These are phyloP conservation scores for Sebastes baramenuke DNA, from an alignment of 2,797 vertebrate genomes.

Conservation along the genomic window DNA sequence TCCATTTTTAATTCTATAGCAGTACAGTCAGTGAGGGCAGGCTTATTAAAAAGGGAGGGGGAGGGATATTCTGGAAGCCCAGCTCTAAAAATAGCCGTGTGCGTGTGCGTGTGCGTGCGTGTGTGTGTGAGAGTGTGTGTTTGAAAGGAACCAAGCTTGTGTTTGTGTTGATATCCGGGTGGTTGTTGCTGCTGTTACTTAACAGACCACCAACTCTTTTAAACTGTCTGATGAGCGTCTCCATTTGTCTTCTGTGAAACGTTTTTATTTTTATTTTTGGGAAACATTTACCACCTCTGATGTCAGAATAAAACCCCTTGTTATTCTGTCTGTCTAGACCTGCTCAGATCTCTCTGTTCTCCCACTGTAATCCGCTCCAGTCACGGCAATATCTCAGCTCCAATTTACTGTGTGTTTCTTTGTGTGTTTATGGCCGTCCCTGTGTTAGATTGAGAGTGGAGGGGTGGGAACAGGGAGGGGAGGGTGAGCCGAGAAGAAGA, in stretches of 20 bases:
- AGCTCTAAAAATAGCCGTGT: constrained; percentile 62
- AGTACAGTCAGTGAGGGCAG: constrained; percentile 39
- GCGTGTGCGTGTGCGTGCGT: background rate
- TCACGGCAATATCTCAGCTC: constrained; percentile 20
- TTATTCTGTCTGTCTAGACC: constrained; percentile 10
- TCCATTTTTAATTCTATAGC: constrained; percentile 45
- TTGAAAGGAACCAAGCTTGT: background rate
- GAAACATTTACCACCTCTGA: background rate
- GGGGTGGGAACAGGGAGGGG: background rate
- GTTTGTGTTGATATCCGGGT: background rate
- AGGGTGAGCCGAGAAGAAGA: background rate
- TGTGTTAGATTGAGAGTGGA: background rate
- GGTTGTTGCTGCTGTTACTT: background rate
- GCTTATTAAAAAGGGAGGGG: constrained; percentile 52
- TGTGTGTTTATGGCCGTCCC: constrained; percentile 15
- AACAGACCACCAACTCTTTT: background rate
- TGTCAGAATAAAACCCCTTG: background rate
- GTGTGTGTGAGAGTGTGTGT: background rate
- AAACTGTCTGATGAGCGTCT: background rate
- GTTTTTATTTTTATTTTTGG: background rate
- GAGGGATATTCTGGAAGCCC: constrained; percentile 38
- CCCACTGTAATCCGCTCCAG: constrained; percentile 18
- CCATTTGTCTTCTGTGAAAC: background rate
- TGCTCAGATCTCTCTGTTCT: background rate
- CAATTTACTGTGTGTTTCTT: constrained; percentile 6